A percentile compares a stretch with the other conserved stretches of the same genome.
These are phyloP conservation scores for Drosophila willistoni DNA, from an alignment of 1,140 invertebrate genomes.

Conservation along the genomic window DNA sequence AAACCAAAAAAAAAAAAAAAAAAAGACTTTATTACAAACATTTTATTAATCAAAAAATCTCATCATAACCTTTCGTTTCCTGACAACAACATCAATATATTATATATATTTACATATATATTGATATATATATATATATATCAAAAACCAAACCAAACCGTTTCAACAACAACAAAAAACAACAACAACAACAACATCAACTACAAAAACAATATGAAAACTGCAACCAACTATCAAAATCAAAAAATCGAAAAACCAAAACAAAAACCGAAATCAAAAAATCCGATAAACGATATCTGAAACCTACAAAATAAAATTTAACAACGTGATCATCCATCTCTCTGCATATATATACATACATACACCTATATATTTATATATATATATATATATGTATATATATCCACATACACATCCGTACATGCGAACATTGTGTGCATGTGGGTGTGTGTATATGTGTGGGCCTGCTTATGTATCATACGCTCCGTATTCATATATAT, in stretches of 20 bases:
- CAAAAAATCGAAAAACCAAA: slow-evolving; percentile 18
- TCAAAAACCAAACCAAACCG: slow-evolving; percentile 44
- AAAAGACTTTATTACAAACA: slow-evolving; percentile 54
- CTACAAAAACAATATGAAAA: slow-evolving; percentile 51
- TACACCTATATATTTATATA: neutral
- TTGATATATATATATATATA: neutral
- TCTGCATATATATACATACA: neutral
- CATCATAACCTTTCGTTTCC: slow-evolving; percentile 77
- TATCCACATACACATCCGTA: slow-evolving; percentile 49
- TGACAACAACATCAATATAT: slow-evolving; percentile 58
- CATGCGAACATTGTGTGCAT: slow-evolving; percentile 21
- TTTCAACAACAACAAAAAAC: slow-evolving; percentile 42
- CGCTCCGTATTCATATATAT: slow-evolving; percentile 35
- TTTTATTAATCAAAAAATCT: slow-evolving; percentile 75
- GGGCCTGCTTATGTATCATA: slow-evolving; percentile 38
- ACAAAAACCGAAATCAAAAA: slow-evolving; percentile 34
- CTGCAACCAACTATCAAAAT: slow-evolving; percentile 42
- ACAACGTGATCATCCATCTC: slow-evolving; percentile 21
- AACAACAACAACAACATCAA: slow-evolving; percentile 20
- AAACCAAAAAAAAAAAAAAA: slow-evolving; percentile 25
- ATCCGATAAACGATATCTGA: slow-evolving; percentile 42
- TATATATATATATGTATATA: slow-evolving; percentile 19
- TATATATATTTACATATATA: no score
- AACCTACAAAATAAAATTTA: slow-evolving; percentile 14
- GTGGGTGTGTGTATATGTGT: slow-evolving; percentile 57